Percentiles rank a stretch among this genome's conserved stretches.
Evolutionary conservation across 2,888 invertebrate species (phyloP).

Genomic region (Synergus laeviventris): DNA sequence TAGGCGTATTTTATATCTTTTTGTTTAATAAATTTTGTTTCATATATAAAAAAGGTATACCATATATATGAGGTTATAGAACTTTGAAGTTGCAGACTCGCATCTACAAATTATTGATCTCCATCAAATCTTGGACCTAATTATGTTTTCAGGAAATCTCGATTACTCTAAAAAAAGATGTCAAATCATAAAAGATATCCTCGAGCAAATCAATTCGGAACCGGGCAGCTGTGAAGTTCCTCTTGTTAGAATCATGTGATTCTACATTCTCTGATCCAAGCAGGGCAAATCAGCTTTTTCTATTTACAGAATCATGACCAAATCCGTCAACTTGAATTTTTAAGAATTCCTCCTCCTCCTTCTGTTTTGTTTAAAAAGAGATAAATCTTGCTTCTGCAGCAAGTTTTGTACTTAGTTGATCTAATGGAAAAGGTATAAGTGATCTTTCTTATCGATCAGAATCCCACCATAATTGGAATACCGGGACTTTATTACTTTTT

Average conservation of each 20-base stretch:
- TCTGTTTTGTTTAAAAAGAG: not conserved
- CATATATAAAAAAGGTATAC: too few species aligned
- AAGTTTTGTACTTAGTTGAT: not conserved
- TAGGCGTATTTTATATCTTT: too few species aligned
- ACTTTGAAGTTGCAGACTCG: too few species aligned
- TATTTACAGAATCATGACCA: conserved; percentile 36
- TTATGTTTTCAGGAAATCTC: too few species aligned
- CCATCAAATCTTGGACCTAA: too few species aligned
- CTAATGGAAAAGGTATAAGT: conserved; percentile 12
- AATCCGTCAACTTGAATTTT: conserved; percentile 33
- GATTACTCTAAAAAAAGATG: too few species aligned
- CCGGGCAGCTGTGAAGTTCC: not conserved
- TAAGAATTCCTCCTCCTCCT: not conserved
- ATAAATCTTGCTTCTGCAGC: conserved; percentile 15
- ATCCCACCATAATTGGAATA: not conserved
- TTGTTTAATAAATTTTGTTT: too few species aligned
- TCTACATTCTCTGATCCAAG: conserved; percentile 28
- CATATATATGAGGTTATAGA: too few species aligned
- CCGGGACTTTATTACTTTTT: not conserved
- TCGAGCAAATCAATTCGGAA: not conserved
- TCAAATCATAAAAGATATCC: not conserved
- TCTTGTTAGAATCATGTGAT: conserved; percentile 10
- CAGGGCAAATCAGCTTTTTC: conserved; percentile 32
- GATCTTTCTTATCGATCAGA: not conserved
- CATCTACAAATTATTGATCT: too few species aligned